Evolutionary conservation across 2,888 invertebrate species (phyloP).

Genomic region (Folsomia candida): DNA sequence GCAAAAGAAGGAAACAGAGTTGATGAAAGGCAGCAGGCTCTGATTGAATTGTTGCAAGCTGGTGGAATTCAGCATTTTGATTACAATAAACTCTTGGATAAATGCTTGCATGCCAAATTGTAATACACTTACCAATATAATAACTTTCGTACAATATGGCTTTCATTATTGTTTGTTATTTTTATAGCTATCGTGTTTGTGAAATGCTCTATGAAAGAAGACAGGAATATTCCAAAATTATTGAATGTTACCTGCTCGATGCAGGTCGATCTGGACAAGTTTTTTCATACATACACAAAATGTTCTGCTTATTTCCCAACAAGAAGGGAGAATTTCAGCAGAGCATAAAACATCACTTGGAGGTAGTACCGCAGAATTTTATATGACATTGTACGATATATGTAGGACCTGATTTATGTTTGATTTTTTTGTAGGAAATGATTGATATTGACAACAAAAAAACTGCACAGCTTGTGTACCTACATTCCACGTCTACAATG

Average conservation of each 20-base stretch:
- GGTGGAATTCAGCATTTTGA: constrained; percentile 63
- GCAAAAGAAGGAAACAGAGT: constrained; percentile 42
- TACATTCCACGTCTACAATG: constrained; percentile 59
- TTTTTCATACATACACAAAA: constrained; percentile 58
- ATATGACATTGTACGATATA: too few relatives aligned
- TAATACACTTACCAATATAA: too few relatives aligned
- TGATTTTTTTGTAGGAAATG: constrained; percentile 57
- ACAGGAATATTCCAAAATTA: constrained; percentile 63
- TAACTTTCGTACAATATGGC: background rate
- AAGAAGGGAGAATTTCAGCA: constrained; percentile 43
- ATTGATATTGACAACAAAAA: constrained; percentile 63
- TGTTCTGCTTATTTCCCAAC: constrained; percentile 52
- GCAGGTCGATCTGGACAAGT: constrained; percentile 63
- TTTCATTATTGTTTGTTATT: background rate
- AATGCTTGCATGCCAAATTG: constrained; percentile 67
- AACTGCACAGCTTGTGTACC: constrained; percentile 64
- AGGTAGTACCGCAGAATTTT: too few relatives aligned
- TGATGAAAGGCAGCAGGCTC: constrained; percentile 70
- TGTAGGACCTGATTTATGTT: background rate
- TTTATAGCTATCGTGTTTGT: constrained; percentile 65
- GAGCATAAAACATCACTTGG: constrained; percentile 49
- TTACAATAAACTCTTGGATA: constrained; percentile 60
- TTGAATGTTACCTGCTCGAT: constrained; percentile 68
- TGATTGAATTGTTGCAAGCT: constrained; percentile 67
- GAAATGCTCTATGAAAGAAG: constrained; percentile 67